Conservation (phyloP, 2,113 vertebrate genomes). For the Aptenodytes forsteri region DNA sequence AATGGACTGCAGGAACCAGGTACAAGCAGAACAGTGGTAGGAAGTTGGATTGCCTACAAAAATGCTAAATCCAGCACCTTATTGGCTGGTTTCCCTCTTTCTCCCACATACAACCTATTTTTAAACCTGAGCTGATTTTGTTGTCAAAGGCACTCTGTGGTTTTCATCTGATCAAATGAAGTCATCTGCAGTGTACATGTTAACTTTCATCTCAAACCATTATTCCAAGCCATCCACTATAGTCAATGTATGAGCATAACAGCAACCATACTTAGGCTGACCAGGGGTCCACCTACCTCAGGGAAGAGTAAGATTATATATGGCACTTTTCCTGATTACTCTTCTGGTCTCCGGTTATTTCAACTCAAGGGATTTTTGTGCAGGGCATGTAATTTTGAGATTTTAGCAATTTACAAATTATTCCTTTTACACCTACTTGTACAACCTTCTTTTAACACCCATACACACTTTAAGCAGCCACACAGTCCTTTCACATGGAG, state of each 20-base stretch:
- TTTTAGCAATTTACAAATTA: background rate
- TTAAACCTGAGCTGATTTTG: background rate
- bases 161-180: background rate
- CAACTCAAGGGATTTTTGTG: background rate
- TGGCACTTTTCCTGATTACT: background rate
- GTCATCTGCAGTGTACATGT: background rate
- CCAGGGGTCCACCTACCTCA: background rate
- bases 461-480: background rate
- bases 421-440: background rate
- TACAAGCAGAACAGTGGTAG: background rate
- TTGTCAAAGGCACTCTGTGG: background rate
- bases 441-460: background rate
- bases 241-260: background rate
- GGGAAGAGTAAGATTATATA: background rate
- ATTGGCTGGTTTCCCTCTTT: background rate
- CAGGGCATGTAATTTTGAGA: background rate
- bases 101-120: background rate
- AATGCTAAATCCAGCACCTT: background rate
- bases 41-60: background rate
- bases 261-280: background rate
- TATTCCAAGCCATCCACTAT: background rate
- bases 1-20: background rate
- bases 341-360: background rate
- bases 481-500: background rate
- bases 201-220: background rate